Evolutionary conservation across 1,140 invertebrate genomes (phyloP), one percentile per base, ranked within the genome.

Genomic region (Planococcus citri): DNA sequence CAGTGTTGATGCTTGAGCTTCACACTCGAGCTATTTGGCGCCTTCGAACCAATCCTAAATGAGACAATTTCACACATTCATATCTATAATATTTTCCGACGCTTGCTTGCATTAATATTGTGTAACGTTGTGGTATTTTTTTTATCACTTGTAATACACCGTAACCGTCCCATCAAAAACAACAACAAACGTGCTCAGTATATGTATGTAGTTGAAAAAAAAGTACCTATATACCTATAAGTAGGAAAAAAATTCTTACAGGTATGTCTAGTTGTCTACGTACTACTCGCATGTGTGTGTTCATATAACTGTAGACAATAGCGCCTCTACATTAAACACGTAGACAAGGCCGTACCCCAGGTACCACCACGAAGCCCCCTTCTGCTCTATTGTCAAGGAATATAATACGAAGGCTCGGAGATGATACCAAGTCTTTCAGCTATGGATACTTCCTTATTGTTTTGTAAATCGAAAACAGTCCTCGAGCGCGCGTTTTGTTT

Each of bases 261-360:
- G 25, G 25, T 27, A 27, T 64, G 60, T n/a, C n/a, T n/a, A n/a
- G n/a, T n/a, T n/a, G n/a, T n/a, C n/a, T n/a, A n/a, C n/a, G n/a
- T 64, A 64, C 10, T 64, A 25, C 25, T 6, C 17, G 60, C 20
- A 64, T 25, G 22, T 64, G 60, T 64, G 60, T 64, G 25, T 27
- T 9, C 60, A 21, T 64, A 64, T 64, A 25, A 25, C 22, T 64
- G 60, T 64, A 64, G 60, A 64, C 60, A 64, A 64, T 64, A 64
- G 60, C 60, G 60, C 60, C 60, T 64, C 60, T 64, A 64, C 20
- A 64, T 64, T 64, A 64, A 64, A 64, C 60, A 64, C 60, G 60
- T 64, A 64, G 60, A 64, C 60, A 64, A 64, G 60, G 60, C 60
- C 60, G 60, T 64, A 64, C 60, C 60, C 60, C 60, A 64, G 60